Evolutionary conservation across 2,888 invertebrate genomes (phyloP).

Genomic region (Cryptosula pallasiana): DNA sequence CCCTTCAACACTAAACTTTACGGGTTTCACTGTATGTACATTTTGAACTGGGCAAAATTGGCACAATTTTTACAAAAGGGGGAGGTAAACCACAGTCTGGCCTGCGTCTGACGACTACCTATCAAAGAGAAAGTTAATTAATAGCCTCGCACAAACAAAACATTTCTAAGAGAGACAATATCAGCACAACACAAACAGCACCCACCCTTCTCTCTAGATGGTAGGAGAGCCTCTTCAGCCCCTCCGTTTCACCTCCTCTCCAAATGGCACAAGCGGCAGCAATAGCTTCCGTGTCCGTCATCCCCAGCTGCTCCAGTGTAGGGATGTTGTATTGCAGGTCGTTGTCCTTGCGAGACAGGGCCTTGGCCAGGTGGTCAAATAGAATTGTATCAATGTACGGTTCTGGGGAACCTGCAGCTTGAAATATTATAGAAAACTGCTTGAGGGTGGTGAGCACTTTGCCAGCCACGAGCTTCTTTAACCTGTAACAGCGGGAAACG

Average conservation of each 20-base stretch:
- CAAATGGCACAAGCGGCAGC: slow-evolving; percentile 59
- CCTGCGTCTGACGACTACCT: too few relatives aligned
- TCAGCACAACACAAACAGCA: too few relatives aligned
- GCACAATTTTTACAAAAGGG: too few relatives aligned
- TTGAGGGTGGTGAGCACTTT: background rate
- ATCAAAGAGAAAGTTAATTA: too few relatives aligned
- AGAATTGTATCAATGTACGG: background rate
- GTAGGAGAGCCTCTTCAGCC: slow-evolving; percentile 64
- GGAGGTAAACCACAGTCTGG: too few relatives aligned
- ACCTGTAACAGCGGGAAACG: too few relatives aligned
- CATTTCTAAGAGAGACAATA: too few relatives aligned
- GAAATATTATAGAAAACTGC: background rate
- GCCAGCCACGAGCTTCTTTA: background rate
- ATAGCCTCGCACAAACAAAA: too few relatives aligned
- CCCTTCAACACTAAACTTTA: too few relatives aligned
- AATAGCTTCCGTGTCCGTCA: slow-evolving; percentile 31
- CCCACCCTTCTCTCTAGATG: slow-evolving; percentile 53
- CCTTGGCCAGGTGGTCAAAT: background rate
- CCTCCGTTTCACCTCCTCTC: slow-evolving; percentile 74
- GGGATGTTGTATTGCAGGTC: slow-evolving; percentile 79
- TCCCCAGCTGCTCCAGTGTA: slow-evolving; percentile 76
- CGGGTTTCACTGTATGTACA: too few relatives aligned
- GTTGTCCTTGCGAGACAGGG: slow-evolving; percentile 59
- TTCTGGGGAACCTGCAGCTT: background rate
- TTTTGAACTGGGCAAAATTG: too few relatives aligned